These are phyloP conservation scores for Esox niger DNA, from an alignment of 2,113 vertebrate genomes.

Conservation along the genomic window DNA sequence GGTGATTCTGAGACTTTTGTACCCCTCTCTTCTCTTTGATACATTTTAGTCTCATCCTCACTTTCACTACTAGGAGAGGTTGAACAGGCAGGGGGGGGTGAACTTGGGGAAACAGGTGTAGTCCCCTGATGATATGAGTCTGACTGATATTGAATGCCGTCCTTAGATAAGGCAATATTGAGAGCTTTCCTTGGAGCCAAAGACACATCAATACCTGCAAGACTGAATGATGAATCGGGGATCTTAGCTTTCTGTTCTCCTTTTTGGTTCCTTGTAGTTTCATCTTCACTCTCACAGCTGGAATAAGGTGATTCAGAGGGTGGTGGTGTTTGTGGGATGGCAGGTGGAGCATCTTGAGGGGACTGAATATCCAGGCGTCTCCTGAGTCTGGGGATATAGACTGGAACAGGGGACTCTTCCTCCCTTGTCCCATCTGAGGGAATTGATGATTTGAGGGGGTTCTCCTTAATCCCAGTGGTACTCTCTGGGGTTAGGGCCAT, in stretches of 20 bases:
- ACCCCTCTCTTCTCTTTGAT: background rate
- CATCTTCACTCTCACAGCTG: slow-evolving; percentile 34
- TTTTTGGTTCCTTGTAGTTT: too few relatives aligned
- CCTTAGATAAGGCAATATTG: background rate
- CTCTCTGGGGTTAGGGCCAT: too few relatives aligned
- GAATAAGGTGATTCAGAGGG: slow-evolving; percentile 4
- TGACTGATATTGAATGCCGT: background rate
- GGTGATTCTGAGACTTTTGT: background rate
- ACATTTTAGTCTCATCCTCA: background rate
- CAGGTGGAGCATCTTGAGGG: background rate
- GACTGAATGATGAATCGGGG: background rate
- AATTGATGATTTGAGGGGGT: too few relatives aligned
- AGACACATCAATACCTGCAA: background rate
- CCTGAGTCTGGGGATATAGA: too few relatives aligned
- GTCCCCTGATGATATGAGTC: background rate
- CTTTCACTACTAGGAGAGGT: too few relatives aligned
- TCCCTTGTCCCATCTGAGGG: too few relatives aligned
- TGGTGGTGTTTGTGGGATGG: slow-evolving; percentile 2
- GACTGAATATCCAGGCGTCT: too few relatives aligned
- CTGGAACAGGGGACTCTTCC: too few relatives aligned
- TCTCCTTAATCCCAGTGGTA: too few relatives aligned
- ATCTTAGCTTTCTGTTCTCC: slow-evolving; percentile 13
- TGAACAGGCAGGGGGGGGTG: too few relatives aligned
- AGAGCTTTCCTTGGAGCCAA: background rate
- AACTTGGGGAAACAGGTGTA: background rate